These are phyloP conservation scores for Burhinus oedicnemus DNA, from an alignment of 2,113 vertebrate genomes.

Conservation along the genomic window DNA sequence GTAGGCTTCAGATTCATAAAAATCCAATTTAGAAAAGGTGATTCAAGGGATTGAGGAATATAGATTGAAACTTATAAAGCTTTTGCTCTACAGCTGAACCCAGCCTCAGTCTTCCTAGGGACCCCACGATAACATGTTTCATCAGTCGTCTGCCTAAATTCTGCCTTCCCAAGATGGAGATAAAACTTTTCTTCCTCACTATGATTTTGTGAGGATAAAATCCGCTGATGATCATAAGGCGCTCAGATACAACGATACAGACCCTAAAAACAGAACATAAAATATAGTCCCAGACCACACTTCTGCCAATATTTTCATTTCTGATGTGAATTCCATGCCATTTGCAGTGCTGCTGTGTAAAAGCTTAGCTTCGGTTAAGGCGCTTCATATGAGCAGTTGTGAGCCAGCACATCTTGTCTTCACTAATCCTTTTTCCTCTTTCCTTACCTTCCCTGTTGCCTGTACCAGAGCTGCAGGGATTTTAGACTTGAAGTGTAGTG, in stretches of 20 bases:
- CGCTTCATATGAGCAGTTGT: fast-evolving
- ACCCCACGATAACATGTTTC: neutral
- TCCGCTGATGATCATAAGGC: neutral
- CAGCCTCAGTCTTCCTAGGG: neutral
- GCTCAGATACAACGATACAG: neutral
- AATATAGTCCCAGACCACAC: neutral
- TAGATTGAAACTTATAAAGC: neutral
- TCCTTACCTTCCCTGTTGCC: neutral
- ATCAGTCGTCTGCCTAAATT: neutral
- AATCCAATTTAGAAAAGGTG: neutral
- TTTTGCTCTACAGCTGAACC: neutral
- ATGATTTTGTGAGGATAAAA: neutral
- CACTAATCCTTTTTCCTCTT: neutral
- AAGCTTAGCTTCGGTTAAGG: neutral
- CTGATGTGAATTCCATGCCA: neutral
- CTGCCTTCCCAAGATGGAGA: neutral
- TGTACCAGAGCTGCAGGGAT: neutral
- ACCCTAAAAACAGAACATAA: neutral
- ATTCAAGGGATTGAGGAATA: slow-evolving; percentile 7
- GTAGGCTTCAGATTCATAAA: neutral
- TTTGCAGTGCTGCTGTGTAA: neutral
- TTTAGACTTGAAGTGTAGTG: neutral
- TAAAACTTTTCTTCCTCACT: neutral
- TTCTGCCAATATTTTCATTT: slow-evolving; percentile 8
- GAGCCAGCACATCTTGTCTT: neutral